A percentile compares a stretch with the other conserved stretches of the same genome.
Conservation (phyloP, 2,113 vertebrate species). For the Epinephelus moara region DNA sequence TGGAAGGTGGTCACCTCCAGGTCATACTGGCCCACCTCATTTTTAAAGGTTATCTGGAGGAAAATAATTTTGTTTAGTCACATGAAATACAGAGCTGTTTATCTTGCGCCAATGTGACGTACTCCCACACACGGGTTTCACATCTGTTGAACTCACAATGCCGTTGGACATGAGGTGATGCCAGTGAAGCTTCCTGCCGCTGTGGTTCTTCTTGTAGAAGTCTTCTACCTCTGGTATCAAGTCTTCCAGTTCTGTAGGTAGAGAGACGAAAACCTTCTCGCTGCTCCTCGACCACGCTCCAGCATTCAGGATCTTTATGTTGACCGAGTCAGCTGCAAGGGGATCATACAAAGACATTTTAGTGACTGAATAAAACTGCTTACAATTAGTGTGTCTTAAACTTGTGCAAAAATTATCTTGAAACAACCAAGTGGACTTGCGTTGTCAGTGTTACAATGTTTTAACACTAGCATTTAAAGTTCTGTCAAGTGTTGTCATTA, state of each 20-base stretch:
- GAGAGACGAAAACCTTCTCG: constrained; percentile 98
- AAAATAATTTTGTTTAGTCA: not conserved
- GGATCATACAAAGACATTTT: not conserved
- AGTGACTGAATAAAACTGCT: not conserved
- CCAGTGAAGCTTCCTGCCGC: constrained; percentile 98
- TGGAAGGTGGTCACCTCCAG: constrained; percentile 99
- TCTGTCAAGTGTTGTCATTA: not conserved
- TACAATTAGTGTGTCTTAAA: not conserved
- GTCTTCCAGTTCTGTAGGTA: constrained; percentile 97
- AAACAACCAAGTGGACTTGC: not conserved
- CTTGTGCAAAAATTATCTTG: not conserved
- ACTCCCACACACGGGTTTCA: not conserved
- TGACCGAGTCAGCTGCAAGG: constrained; percentile 94
- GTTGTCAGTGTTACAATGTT: not conserved
- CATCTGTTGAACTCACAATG: constrained; percentile 88
- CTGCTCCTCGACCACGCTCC: constrained; percentile 99
- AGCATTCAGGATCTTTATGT: constrained; percentile 99
- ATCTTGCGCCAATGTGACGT: not conserved
- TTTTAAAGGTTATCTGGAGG: constrained; percentile 97
- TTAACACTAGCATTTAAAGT: not conserved
- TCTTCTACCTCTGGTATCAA: constrained; percentile 99
- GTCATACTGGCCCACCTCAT: constrained; percentile 98
- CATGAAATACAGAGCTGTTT: no score
- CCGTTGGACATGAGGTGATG: constrained; percentile 99
- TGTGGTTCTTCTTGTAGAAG: constrained; percentile 99